Evolutionary conservation across 2,113 vertebrate genomes (phyloP), one percentile per base, ranked within the genome.

Genomic region (Thinocorus orbignyianus): DNA sequence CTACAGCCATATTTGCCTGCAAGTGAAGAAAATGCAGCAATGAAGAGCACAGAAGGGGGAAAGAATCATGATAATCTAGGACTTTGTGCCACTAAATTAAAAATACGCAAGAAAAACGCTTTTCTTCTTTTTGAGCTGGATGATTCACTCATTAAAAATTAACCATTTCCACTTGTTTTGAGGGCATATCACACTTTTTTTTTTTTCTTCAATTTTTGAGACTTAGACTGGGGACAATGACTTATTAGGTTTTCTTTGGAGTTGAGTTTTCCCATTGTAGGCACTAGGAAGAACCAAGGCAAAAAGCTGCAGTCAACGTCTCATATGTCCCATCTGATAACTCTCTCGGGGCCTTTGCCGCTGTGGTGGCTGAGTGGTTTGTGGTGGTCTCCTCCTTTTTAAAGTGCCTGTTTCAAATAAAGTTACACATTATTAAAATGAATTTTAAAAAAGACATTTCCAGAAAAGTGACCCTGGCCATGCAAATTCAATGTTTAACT

Each of bases 241-340:
- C 98, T 98, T 98, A 96, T 89, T 98, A 99, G 98, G 98, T 98
- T 98, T 98, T 99, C 99, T 99, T 99, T 99, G 99, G 99, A 99
- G 98, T 98, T 98, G 98, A 98, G 98, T 98, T 98, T 98, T 99
- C 98, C 98, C 98, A 98, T 97, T 98, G 98, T 99, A 99, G 99
- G 99, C 99, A 99, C 99, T 98, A 99, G 97, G 98, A 99, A 98
- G 98, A 98, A 98, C 98, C 98, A 99, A 99, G 99, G 99, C 99
- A 98, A 98, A 97, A 97, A 97, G 98, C 97, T 98, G 98, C 97
- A 96, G 96, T 99, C 98, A 99, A 95, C 93, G 98, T 98, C 99
- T 98, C 98, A 99, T 98, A 94, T 99, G 99, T 93, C 98, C 99
- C 99, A 99, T 99, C 76, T 99, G 99, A 81, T 99, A 99, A 95